phyloP scores from a whole-genome alignment of 1,140 invertebrate genomes.

The Palaemon carinicauda region DNA sequence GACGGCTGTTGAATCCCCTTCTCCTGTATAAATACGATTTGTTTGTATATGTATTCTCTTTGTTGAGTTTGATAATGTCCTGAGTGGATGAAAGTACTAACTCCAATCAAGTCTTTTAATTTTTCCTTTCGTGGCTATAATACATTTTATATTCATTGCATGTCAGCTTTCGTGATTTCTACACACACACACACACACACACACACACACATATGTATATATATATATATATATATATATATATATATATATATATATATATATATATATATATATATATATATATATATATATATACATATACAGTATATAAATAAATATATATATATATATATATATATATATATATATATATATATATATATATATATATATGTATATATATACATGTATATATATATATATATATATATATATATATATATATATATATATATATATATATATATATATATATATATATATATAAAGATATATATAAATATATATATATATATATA shows the following conservation, averaged over 20 bases:
- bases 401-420: background rate
- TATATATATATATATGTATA: background rate
- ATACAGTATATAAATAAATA: background rate
- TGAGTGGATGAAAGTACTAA: no score
- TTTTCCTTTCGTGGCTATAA: no score
- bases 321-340: background rate
- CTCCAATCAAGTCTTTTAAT: no score
- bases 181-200: background rate
- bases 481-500: background rate
- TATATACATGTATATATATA: no score
- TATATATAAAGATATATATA: background rate
- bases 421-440: background rate
- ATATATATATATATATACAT: background rate
- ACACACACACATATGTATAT: background rate
- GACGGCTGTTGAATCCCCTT: no score
- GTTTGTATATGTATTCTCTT: no score
- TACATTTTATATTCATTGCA: no score
- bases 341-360: background rate
- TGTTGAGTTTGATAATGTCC: no score
- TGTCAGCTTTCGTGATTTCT: no score
- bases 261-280: background rate
- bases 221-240: background rate
- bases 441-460: constrained; percentile 9
- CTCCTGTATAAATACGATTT: no score
- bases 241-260: background rate